Percentiles rank a stretch among this genome's conserved stretches.
Evolutionary conservation across 2,113 vertebrate species (phyloP).

Genomic region (Ammodytes marinus): DNA sequence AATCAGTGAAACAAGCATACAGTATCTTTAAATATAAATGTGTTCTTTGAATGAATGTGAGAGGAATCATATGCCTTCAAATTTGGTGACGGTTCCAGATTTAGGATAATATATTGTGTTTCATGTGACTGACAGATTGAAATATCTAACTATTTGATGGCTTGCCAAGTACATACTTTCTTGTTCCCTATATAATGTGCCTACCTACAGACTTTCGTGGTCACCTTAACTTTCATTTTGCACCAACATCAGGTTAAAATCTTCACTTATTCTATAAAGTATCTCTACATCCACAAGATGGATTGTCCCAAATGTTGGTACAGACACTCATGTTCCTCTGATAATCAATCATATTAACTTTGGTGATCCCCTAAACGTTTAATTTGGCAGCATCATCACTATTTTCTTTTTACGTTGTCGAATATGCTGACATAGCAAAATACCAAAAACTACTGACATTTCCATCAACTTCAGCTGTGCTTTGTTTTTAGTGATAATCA

Average conservation of each 20-base stretch:
- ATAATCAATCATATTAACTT: not conserved
- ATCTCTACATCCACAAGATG: not conserved
- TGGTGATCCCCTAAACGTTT: not conserved
- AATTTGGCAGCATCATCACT: too few relatives aligned
- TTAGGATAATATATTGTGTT: not conserved
- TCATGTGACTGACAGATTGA: not conserved
- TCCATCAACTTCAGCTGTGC: not conserved
- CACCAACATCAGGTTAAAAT: not conserved
- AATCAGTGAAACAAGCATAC: not conserved
- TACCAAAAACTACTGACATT: not conserved
- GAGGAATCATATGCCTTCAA: not conserved
- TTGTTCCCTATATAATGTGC: not conserved
- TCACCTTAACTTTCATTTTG: not conserved
- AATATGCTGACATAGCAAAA: not conserved
- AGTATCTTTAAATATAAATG: slow-evolving; percentile 5
- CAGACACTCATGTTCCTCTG: not conserved
- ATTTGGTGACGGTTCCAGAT: not conserved
- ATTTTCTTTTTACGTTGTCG: not conserved
- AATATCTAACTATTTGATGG: not conserved
- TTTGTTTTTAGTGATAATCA: too few relatives aligned
- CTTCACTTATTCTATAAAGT: not conserved
- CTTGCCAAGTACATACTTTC: not conserved
- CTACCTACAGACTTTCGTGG: not conserved
- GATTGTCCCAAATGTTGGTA: not conserved
- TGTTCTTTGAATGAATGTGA: not conserved